These are phyloP conservation scores for Lasius platythorax DNA, from an alignment of 2,888 invertebrate species.

Conservation along the genomic window DNA sequence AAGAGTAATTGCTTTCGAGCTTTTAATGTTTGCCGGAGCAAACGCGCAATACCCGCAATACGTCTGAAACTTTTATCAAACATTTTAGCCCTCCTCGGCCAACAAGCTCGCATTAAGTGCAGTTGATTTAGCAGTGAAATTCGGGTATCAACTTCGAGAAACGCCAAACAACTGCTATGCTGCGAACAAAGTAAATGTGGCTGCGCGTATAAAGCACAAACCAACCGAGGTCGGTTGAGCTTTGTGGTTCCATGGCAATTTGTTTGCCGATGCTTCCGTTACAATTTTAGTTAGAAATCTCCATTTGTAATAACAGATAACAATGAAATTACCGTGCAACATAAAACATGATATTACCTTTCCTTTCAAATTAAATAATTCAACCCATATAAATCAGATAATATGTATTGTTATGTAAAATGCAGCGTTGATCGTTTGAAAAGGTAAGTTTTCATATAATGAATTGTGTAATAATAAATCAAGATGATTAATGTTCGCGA, in stretches of 20 bases:
- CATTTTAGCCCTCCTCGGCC: slow-evolving; percentile 1
- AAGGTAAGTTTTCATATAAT: background rate
- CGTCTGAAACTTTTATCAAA: slow-evolving; percentile 42
- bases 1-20: slow-evolving; percentile 23
- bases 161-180: slow-evolving; percentile 22
- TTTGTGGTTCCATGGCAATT: slow-evolving; percentile 32
- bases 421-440: background rate
- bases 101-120: slow-evolving; percentile 44
- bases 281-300: slow-evolving; percentile 23
- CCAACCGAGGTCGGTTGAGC: slow-evolving; percentile 15
- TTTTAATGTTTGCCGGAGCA: background rate
- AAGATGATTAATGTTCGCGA: background rate
- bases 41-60: background rate
- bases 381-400: background rate
- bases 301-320: slow-evolving; percentile 14
- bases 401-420: background rate
- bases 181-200: slow-evolving; percentile 30
- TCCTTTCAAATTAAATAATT: background rate
- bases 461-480: background rate
- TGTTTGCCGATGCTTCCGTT: slow-evolving; percentile 40
- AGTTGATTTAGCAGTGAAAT: slow-evolving; percentile 59
- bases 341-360: background rate
- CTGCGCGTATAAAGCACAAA: slow-evolving; percentile 14
- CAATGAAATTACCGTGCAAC: background rate
- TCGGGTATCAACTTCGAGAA: slow-evolving; percentile 46